Evolutionary conservation across 2,113 vertebrate genomes (phyloP).

Genomic region (Pteruthius melanotis): DNA sequence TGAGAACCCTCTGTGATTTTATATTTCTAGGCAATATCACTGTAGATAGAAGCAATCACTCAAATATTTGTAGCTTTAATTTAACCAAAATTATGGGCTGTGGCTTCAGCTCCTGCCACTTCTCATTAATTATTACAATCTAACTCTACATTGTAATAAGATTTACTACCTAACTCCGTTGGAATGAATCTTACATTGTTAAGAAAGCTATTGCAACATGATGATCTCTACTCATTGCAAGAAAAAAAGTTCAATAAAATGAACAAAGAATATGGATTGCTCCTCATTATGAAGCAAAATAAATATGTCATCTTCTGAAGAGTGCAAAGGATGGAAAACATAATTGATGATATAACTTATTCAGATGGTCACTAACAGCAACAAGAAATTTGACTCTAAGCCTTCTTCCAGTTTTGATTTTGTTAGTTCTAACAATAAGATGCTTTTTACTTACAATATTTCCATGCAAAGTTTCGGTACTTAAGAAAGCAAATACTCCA

Average conservation of each 20-base stretch:
- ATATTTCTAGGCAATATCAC: background rate
- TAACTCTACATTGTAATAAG: background rate
- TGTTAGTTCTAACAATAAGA: background rate
- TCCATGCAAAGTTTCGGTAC: background rate
- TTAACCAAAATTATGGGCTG: background rate
- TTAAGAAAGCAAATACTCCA: background rate
- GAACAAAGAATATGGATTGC: background rate
- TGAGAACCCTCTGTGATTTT: background rate
- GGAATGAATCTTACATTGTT: background rate
- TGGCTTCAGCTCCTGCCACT: background rate
- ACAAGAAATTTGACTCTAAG: background rate
- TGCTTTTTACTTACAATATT: background rate
- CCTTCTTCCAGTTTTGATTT: background rate
- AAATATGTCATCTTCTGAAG: background rate
- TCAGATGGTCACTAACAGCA: background rate
- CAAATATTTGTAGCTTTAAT: background rate
- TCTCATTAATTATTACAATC: background rate
- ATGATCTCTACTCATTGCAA: background rate
- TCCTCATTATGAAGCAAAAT: background rate
- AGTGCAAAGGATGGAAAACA: background rate
- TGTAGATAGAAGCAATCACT: background rate
- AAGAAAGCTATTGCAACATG: background rate
- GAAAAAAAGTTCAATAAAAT: background rate
- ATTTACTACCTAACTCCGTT: background rate
- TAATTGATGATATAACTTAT: background rate